Conservation (phyloP, 2,113 vertebrate genomes). For the Microtus ochrogaster region DNA sequence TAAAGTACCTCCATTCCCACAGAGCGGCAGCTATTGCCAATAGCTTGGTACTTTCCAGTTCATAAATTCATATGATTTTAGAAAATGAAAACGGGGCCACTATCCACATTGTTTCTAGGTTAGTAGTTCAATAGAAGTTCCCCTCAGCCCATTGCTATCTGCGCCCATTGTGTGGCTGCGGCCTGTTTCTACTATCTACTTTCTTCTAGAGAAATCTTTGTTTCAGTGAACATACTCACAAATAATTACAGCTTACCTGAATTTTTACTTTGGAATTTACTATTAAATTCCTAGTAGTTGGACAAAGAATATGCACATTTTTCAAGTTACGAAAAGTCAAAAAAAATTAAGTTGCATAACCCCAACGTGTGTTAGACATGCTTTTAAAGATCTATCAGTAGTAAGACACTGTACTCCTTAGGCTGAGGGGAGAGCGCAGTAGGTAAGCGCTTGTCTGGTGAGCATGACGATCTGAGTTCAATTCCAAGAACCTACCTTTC, state of each 20-base stretch:
- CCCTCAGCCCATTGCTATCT: background rate
- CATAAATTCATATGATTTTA: background rate
- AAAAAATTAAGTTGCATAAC: background rate
- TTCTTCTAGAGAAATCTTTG: background rate
- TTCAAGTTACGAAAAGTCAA: conserved; percentile 2
- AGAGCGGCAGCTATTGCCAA: background rate
- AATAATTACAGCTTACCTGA: background rate
- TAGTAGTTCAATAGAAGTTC: background rate
- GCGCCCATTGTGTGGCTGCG: background rate
- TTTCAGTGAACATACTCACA: background rate
- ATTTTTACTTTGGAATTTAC: background rate
- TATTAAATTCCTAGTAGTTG: background rate
- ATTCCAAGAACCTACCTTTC: background rate
- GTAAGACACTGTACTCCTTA: background rate
- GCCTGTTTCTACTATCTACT: background rate
- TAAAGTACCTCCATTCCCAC: background rate
- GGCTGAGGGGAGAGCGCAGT: background rate
- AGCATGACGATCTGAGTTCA: background rate
- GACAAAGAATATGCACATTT: background rate
- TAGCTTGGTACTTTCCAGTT: background rate
- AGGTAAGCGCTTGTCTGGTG: background rate
- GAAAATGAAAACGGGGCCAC: background rate
- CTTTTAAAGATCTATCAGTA: background rate
- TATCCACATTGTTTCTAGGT: background rate
- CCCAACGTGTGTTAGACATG: background rate